Base-by-base conservation (phyloP, 2,113 vertebrate species). In the Grallaria varia region DNA sequence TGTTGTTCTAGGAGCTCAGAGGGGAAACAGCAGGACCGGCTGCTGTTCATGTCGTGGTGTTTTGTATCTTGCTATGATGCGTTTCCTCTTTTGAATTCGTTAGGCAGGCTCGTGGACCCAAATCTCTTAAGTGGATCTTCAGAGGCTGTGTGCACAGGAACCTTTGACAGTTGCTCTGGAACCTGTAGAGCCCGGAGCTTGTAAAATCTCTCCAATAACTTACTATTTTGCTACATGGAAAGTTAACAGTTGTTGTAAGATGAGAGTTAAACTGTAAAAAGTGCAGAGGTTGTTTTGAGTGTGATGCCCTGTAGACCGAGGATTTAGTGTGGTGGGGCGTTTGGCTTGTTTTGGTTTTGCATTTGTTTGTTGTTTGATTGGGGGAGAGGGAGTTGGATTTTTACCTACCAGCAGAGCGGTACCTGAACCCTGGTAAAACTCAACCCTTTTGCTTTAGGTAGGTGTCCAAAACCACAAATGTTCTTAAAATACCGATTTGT, bases 271-370 rank as follows among this genome's bases (percentile, higher is more conserved):
- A 56, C 4, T 53, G 12, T 67, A 45, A 72, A 25, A 86, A 45
- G 21, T 7, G 24, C 35, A 17, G 42, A 94, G 17, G 10, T 66
- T 35, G 19, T 39, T 81, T 71, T 58, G 28, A 45, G 44, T 20
- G 39, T 52, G 40, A 52, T 88, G 53, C 37, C 0, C 0, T 75
- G 12, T 33, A 49, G 0, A n/a, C 10, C 25, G 21, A 58, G 37
- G 49, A 33, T 76, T 71, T 76, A 27, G 18, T 28, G 33, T 35
- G 15, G 31, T 17, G 4, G 16, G 31, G 14, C 18, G 9, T 12
- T 68, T 33, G 12, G 33, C 37, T 64, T 47, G 5, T 12, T 84
- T 39, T 52, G 63, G 2, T 22, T 73, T 71, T 74, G 49, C 18
- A 8, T 87, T 85, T 79, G 20, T 53, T 69, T 44, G 22, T 33